A percentile compares a stretch with the other conserved stretches of the same genome.
phyloP scores from a whole-genome alignment of 2,888 invertebrate species.

The Ephialtes manifestator region DNA sequence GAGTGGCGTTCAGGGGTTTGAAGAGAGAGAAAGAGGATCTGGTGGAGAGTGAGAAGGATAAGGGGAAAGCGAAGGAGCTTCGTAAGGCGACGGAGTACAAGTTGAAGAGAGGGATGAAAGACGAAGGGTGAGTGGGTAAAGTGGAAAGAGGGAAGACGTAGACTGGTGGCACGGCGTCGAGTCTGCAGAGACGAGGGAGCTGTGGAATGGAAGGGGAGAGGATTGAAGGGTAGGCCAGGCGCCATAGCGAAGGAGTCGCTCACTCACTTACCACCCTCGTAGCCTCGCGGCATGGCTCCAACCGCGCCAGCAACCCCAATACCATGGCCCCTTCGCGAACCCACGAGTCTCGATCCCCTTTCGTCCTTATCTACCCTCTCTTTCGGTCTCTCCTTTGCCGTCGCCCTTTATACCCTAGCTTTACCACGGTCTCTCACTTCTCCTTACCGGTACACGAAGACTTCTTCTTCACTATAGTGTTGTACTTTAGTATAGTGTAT shows the following conservation, averaged over 20 bases:
- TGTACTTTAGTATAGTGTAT: constrained; percentile 19
- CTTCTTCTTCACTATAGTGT: constrained; percentile 30
- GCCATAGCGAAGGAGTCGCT: constrained; percentile 82
- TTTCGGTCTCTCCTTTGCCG: constrained; percentile 36
- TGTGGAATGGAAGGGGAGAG: constrained; percentile 56
- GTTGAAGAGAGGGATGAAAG: constrained; percentile 41
- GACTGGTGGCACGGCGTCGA: constrained; percentile 55
- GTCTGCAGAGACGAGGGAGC: constrained; percentile 65
- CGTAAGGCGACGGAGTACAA: constrained; percentile 53
- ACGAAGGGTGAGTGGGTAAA: constrained; percentile 58
- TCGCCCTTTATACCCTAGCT: constrained; percentile 45
- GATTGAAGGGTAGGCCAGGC: constrained; percentile 72
- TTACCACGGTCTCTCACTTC: constrained; percentile 54
- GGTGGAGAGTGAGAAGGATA: constrained; percentile 36
- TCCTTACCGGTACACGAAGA: constrained; percentile 52
- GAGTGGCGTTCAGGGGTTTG: constrained; percentile 57
- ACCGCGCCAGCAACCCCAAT: constrained; percentile 76
- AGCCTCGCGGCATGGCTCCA: constrained; percentile 74
- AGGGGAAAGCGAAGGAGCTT: constrained; percentile 43
- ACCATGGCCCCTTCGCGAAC: constrained; percentile 64
- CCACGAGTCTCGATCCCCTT: constrained; percentile 69
- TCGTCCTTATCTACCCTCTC: constrained; percentile 59
- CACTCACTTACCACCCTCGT: constrained; percentile 82
- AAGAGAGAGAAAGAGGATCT: constrained; percentile 49
- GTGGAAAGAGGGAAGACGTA: constrained; percentile 58